A percentile compares a stretch with the other conserved stretches of the same genome.
These are phyloP conservation scores for Coelinius sp. DNA, from an alignment of 2,888 invertebrate genomes.

Conservation along the genomic window DNA sequence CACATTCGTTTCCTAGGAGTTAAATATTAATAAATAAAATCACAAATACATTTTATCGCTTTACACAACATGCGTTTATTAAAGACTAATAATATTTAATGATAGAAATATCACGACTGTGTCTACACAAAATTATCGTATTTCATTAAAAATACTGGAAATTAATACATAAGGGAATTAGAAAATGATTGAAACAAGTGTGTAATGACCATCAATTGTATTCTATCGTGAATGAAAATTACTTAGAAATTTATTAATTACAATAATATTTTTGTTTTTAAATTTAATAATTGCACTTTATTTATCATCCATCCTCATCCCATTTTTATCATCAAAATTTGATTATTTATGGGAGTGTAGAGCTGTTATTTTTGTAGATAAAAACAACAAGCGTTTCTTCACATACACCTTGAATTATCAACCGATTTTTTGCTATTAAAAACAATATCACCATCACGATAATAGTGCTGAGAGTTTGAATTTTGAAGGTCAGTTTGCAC, in stretches of 20 bases:
- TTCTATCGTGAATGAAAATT: constrained; percentile 23
- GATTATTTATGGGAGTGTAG: not conserved
- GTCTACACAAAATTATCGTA: constrained; percentile 24
- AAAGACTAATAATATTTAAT: constrained; percentile 29
- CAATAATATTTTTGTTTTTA: constrained; percentile 65
- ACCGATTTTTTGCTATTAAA: constrained; percentile 39
- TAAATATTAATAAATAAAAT: constrained; percentile 11
- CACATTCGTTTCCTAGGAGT: constrained; percentile 1
- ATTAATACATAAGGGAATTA: not conserved
- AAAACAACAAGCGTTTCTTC: not conserved
- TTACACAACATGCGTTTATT: constrained; percentile 21
- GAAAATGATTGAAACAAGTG: constrained; percentile 1
- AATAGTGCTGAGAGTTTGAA: constrained; percentile 42
- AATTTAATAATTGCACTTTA: constrained; percentile 56
- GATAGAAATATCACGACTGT: constrained; percentile 32
- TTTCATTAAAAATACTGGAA: not conserved
- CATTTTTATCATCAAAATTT: not conserved
- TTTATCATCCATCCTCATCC: constrained; percentile 46
- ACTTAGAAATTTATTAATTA: constrained; percentile 50
- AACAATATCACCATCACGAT: constrained; percentile 55
- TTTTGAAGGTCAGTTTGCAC: constrained; percentile 60
- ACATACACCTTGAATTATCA: not conserved
- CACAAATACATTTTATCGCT: constrained; percentile 21
- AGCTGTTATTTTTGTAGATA: not conserved
- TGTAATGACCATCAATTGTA: constrained; percentile 29